These are phyloP conservation scores for Glyphotaelius pellucidus DNA, from an alignment of 2,888 invertebrate genomes.

Conservation along the genomic window DNA sequence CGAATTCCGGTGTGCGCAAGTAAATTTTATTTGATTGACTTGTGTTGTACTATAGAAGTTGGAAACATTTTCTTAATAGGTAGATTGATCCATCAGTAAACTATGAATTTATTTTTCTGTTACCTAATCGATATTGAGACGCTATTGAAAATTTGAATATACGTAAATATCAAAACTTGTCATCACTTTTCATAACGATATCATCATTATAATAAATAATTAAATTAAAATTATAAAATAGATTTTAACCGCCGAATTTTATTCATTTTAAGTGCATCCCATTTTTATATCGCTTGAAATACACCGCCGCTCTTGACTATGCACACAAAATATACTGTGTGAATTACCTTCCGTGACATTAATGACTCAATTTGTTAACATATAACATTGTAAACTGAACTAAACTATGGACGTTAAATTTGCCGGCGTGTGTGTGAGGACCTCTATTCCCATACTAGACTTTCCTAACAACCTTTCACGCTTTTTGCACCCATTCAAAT, in stretches of 20 bases:
- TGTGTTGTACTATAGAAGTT: neutral
- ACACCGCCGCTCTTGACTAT: constrained; percentile 33
- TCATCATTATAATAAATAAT: neutral
- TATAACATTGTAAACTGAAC: constrained; percentile 58
- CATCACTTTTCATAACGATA: neutral
- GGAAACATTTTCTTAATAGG: neutral
- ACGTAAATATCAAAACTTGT: neutral
- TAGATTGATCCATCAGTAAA: neutral
- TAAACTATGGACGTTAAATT: constrained; percentile 46
- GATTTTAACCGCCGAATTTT: neutral
- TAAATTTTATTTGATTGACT: no score
- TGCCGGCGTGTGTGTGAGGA: constrained; percentile 12
- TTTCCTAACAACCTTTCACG: neutral
- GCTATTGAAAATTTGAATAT: neutral
- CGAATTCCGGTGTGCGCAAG: no score
- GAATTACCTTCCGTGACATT: constrained; percentile 63
- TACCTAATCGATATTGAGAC: neutral
- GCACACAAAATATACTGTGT: constrained; percentile 53
- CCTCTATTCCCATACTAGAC: neutral
- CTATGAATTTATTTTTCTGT: no score
- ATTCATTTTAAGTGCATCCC: constrained; percentile 2
- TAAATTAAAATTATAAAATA: neutral
- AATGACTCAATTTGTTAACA: constrained; percentile 65
- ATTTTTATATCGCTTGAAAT: constrained; percentile 21
- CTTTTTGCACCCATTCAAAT: constrained; percentile 38